Evolutionary conservation across 2,888 invertebrate genomes (phyloP).

Genomic region (Halictus quadricinctus): DNA sequence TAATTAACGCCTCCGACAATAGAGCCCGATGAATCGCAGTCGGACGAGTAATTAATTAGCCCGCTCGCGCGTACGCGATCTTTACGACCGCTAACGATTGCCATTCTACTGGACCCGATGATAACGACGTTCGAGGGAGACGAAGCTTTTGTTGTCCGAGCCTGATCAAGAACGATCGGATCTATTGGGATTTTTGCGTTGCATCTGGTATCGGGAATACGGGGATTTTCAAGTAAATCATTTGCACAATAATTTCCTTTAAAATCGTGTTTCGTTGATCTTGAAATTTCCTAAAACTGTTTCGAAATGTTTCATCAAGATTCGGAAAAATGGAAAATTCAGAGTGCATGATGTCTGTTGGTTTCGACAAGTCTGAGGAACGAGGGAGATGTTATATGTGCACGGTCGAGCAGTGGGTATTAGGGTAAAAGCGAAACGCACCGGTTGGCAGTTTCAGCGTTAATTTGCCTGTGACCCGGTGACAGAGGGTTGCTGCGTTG

Average conservation of each 20-base stretch:
- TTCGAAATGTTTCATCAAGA: too few species aligned
- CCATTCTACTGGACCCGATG: background rate
- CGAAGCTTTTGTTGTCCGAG: background rate
- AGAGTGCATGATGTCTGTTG: too few species aligned
- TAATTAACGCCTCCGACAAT: constrained; percentile 56
- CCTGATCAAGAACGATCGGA: background rate
- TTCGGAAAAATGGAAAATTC: too few species aligned
- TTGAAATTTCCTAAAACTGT: too few species aligned
- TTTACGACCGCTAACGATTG: background rate
- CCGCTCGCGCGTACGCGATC: constrained; percentile 11
- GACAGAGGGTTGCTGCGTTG: background rate
- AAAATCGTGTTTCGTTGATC: background rate
- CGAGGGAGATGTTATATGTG: background rate
- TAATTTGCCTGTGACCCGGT: background rate
- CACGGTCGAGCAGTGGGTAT: background rate
- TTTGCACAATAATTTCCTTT: too few species aligned
- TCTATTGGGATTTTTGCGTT: background rate
- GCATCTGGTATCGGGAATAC: too few species aligned
- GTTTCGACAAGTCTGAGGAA: background rate
- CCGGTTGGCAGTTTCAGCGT: background rate
- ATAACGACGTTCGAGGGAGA: background rate
- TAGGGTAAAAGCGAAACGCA: background rate
- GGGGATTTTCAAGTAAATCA: too few species aligned
- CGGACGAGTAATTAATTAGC: constrained; percentile 58
- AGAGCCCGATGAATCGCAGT: constrained; percentile 52